Percentiles rank a stretch among this genome's conserved stretches.
phyloP scores from a whole-genome alignment of 2,113 vertebrate genomes.

The Salvelinus fontinalis region DNA sequence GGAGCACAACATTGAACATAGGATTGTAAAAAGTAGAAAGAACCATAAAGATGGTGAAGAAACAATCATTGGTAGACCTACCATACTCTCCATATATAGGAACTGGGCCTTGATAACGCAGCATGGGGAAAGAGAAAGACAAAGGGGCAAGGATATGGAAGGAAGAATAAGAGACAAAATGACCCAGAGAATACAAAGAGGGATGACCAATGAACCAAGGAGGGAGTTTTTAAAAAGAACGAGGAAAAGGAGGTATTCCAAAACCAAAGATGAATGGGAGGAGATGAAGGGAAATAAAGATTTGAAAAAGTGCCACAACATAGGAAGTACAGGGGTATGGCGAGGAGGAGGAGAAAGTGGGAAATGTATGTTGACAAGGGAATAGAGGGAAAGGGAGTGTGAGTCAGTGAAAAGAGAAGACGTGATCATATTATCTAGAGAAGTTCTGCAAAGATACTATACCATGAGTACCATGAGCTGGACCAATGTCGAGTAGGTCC shows the following conservation, averaged over 20 bases:
- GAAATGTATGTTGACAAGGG: conserved; percentile 4
- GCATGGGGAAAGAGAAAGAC: conserved; percentile 45
- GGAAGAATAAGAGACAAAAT: conserved; percentile 15
- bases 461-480: no score
- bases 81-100: conserved; percentile 90
- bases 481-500: no score
- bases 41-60: not conserved
- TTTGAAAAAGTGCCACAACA: not conserved
- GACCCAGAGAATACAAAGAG: not conserved
- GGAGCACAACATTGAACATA: not conserved
- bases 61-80: conserved; percentile 73
- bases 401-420: not conserved
- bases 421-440: not conserved
- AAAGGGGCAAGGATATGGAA: conserved; percentile 21
- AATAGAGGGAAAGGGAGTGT: not conserved
- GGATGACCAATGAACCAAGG: not conserved
- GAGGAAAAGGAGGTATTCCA: not conserved
- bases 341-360: not conserved
- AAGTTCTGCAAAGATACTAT: not conserved
- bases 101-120: conserved; percentile 77
- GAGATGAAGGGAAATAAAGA: conserved; percentile 34
- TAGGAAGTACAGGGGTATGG: not conserved
- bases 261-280: not conserved
- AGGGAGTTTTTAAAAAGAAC: not conserved
- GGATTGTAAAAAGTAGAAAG: not conserved